Percentiles rank a stretch among this genome's conserved stretches.
phyloP scores from a whole-genome alignment of 1,140 invertebrate genomes.

The Condylostylus longicornis region DNA sequence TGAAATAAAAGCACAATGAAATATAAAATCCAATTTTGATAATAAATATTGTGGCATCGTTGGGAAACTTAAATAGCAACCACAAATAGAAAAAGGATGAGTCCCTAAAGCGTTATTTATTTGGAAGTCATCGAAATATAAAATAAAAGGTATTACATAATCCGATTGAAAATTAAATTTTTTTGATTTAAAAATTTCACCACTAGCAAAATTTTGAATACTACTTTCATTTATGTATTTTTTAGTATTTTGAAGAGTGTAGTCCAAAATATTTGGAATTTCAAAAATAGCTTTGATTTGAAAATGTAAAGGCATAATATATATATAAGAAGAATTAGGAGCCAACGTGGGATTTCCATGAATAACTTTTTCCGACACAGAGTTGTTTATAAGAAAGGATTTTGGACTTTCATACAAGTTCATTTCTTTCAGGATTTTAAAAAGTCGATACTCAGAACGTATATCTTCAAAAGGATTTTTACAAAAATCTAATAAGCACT shows the following conservation, averaged over 20 bases:
- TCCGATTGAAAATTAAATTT: background rate
- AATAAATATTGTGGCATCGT: constrained; percentile 4
- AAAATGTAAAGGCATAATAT: constrained; percentile 6
- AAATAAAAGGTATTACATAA: constrained; percentile 6
- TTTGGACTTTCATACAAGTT: constrained; percentile 6
- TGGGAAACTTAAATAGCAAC: constrained; percentile 7
- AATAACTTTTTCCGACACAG: background rate
- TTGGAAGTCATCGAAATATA: constrained; percentile 8
- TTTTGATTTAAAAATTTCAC: constrained; percentile 4
- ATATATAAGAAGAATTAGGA: background rate
- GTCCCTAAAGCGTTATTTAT: constrained; percentile 7
- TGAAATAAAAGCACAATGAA: constrained; percentile 3
- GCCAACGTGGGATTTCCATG: constrained; percentile 3
- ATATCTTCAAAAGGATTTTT: constrained; percentile 6
- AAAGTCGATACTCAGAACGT: constrained; percentile 4
- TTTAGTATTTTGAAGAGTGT: constrained; percentile 4
- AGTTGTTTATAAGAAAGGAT: constrained; percentile 1
- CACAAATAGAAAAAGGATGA: constrained; percentile 6
- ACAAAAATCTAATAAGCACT: constrained; percentile 1
- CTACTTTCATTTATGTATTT: background rate
- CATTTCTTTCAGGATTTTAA: constrained; percentile 5
- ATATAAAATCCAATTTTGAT: constrained; percentile 6
- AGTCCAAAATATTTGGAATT: constrained; percentile 6
- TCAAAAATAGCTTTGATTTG: constrained; percentile 2
- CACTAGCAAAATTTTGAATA: constrained; percentile 6